These are phyloP conservation scores for Misgurnus mizolepis DNA, from an alignment of 2,113 vertebrate species.

Conservation along the genomic window DNA sequence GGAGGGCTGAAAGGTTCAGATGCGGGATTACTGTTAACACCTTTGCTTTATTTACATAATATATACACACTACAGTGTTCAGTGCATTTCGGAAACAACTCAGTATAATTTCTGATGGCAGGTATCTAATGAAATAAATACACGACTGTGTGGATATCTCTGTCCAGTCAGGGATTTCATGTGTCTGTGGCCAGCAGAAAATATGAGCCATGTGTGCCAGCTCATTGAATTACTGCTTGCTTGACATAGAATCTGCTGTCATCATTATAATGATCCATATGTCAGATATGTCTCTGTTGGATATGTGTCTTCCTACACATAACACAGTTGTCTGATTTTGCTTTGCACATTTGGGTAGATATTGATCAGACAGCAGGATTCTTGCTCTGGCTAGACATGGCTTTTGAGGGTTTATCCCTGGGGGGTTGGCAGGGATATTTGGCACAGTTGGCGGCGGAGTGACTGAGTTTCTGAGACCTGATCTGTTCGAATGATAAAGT, in stretches of 20 bases:
- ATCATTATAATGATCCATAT: not conserved
- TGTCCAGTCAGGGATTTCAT: conserved; percentile 42
- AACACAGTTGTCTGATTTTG: not conserved
- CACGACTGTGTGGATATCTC: not conserved
- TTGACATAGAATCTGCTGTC: no score
- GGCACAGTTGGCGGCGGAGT: conserved; percentile 26
- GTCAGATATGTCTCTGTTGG: not conserved
- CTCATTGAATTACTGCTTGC: conserved; percentile 2
- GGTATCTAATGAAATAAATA: not conserved
- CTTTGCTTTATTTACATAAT: not conserved
- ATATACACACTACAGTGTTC: not conserved
- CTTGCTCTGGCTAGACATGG: conserved; percentile 12
- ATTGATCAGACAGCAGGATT: conserved; percentile 1
- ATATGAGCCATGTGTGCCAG: not conserved
- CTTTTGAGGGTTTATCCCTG: conserved; percentile 18
- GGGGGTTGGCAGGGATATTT: conserved; percentile 12
- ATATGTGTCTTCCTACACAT: not conserved
- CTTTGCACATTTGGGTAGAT: not conserved
- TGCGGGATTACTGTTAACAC: not conserved
- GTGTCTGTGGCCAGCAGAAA: not conserved
- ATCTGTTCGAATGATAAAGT: not conserved
- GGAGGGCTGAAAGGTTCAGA: not conserved
- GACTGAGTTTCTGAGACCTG: conserved; percentile 2
- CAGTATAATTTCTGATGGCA: not conserved
- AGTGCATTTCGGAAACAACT: no score